A percentile compares a stretch with the other conserved stretches of the same genome.
Evolutionary conservation across 2,888 invertebrate genomes (phyloP).

Genomic region (Bombylius major): DNA sequence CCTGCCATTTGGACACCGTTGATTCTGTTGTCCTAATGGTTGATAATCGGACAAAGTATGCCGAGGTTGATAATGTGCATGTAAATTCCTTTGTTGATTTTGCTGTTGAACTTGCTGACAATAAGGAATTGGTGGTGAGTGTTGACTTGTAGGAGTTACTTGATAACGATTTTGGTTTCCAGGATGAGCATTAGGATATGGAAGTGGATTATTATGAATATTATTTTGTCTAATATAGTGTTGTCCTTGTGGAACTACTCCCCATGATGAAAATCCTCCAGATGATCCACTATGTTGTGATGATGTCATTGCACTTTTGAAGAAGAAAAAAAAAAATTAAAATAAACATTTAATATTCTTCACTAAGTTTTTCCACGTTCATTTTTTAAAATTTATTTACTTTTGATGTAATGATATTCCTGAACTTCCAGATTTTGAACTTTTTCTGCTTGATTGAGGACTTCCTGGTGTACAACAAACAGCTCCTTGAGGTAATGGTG

Average conservation of each 20-base stretch:
- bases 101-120: slow-evolving; percentile 26
- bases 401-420: slow-evolving; percentile 35
- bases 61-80: slow-evolving; percentile 35
- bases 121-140: slow-evolving; percentile 33
- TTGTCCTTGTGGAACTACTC: slow-evolving; percentile 25
- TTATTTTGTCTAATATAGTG: slow-evolving; percentile 31
- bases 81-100: slow-evolving; percentile 26
- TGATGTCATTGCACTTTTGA: slow-evolving; percentile 30
- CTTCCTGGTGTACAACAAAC: slow-evolving; percentile 32
- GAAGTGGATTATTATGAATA: slow-evolving; percentile 34
- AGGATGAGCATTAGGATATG: slow-evolving; percentile 20
- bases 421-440: slow-evolving; percentile 35
- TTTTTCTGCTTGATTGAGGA: slow-evolving; percentile 34
- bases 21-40: slow-evolving; percentile 25
- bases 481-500: slow-evolving; percentile 37
- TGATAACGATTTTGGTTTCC: slow-evolving; percentile 34
- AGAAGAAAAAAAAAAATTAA: not conserved
- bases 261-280: slow-evolving; percentile 37
- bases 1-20: slow-evolving; percentile 32
- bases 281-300: slow-evolving; percentile 37
- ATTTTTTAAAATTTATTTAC: slow-evolving; percentile 16
- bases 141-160: slow-evolving; percentile 35
- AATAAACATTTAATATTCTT: not conserved
- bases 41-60: slow-evolving; percentile 34
- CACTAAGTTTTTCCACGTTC: too few species aligned